Percentiles rank a stretch among this genome's conserved stretches.
Conservation (phyloP, 2,888 invertebrate genomes). For the Amphipoea lucens region DNA sequence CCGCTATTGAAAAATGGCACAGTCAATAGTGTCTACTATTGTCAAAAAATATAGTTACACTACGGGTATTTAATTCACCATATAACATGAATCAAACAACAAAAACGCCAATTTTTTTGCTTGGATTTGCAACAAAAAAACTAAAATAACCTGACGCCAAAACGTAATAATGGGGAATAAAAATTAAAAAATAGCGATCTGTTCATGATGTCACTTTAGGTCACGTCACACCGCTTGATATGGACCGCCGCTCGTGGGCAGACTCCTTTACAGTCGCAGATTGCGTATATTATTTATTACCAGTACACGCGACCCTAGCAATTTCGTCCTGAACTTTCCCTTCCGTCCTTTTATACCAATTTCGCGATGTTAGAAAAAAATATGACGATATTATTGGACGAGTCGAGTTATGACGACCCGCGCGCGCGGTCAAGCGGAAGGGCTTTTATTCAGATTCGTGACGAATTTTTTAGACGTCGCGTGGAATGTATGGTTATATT, state of each 20-base stretch:
- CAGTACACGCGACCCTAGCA: constrained; percentile 84
- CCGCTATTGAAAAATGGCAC: background rate
- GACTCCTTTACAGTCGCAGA: constrained; percentile 76
- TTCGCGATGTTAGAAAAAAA: constrained; percentile 88
- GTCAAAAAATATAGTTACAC: background rate
- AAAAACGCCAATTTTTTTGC: background rate
- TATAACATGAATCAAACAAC: background rate
- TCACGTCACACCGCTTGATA: background rate
- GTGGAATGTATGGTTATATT: constrained; percentile 63
- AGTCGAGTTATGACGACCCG: constrained; percentile 81
- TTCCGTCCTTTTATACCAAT: constrained; percentile 86
- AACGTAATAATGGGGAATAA: background rate
- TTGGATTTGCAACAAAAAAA: background rate
- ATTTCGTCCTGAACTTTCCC: constrained; percentile 86
- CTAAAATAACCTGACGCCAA: background rate
- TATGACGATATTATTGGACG: constrained; percentile 89
- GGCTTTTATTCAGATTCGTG: constrained; percentile 75
- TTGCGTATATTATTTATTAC: constrained; percentile 89
- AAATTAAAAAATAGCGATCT: background rate
- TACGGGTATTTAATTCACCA: background rate
- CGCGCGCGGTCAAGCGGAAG: constrained; percentile 85
- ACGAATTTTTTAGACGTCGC: constrained; percentile 65
- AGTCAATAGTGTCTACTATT: background rate
- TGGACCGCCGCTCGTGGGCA: background rate
- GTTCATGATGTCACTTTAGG: background rate